Conservation (phyloP, 2,113 vertebrate species). For the Hydrochoerus hydrochaeris region DNA sequence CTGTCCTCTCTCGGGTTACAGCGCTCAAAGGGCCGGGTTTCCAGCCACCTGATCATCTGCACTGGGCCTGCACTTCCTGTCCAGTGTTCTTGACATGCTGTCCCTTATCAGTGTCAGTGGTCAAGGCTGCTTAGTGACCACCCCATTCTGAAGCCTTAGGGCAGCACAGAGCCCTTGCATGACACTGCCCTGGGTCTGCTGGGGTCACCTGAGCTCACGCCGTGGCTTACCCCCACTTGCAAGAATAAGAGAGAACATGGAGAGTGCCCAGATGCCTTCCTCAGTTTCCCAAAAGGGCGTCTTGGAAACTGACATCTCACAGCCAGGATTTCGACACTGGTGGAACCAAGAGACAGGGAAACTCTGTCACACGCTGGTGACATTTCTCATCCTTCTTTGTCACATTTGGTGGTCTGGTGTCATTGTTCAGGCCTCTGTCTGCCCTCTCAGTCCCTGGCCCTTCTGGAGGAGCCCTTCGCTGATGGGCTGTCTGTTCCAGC, state of each 20-base stretch:
- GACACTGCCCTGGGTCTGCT: neutral
- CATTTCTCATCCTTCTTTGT: neutral
- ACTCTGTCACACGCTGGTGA: no score
- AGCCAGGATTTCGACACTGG: neutral
- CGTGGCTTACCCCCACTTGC: accelerated
- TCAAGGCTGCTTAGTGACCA: neutral
- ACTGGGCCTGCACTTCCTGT: neutral
- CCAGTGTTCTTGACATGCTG: neutral
- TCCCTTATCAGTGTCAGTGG: neutral
- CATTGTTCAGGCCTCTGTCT: neutral
- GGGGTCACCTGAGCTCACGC: neutral
- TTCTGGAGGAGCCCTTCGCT: neutral
- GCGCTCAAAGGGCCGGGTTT: accelerated
- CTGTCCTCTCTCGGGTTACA: neutral
- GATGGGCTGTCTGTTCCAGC: neutral
- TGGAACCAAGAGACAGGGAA: no score
- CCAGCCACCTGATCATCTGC: accelerated
- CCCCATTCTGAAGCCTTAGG: neutral
- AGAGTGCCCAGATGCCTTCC: accelerated
- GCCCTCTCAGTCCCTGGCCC: neutral
- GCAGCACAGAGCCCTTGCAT: neutral
- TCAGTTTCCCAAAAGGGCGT: neutral
- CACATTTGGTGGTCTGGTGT: neutral
- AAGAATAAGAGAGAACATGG: accelerated
- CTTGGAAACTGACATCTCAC: neutral